Evolutionary conservation across 2,888 invertebrate species (phyloP).

Genomic region (Teinopalpus imperialis): DNA sequence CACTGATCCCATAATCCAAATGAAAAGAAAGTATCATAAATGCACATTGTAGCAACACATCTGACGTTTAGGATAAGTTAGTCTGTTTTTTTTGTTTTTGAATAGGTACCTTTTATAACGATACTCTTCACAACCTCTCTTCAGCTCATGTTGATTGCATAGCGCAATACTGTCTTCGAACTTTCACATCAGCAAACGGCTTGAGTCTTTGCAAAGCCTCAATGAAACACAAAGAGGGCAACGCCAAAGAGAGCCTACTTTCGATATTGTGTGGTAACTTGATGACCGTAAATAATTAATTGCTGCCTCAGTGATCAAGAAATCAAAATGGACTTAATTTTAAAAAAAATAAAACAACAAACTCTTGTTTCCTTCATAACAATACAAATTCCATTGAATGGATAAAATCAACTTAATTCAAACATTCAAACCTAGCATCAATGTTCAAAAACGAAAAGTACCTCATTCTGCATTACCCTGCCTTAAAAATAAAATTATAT

Average conservation of each 20-base stretch:
- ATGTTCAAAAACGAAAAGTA: constrained; percentile 73
- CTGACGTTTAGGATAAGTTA: constrained; percentile 66
- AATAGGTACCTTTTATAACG: constrained; percentile 81
- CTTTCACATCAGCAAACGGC: constrained; percentile 20
- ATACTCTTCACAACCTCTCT: constrained; percentile 78
- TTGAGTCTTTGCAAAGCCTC: constrained; percentile 3
- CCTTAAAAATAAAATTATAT: constrained; percentile 78
- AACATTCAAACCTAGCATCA: constrained; percentile 77
- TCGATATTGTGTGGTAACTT: constrained; percentile 78
- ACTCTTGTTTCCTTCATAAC: constrained; percentile 76
- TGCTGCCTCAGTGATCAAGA: constrained; percentile 72
- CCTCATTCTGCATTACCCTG: constrained; percentile 80
- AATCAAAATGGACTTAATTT: constrained; percentile 74
- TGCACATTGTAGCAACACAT: constrained; percentile 78
- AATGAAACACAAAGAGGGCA: constrained; percentile 4
- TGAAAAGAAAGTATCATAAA: constrained; percentile 74
- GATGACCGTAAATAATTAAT: constrained; percentile 69
- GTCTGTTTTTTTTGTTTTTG: constrained; percentile 76
- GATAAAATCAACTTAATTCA: constrained; percentile 78
- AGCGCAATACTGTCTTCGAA: constrained; percentile 66
- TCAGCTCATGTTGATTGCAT: constrained; percentile 66
- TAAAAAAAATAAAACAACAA: constrained; percentile 70
- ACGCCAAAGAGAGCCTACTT: constrained; percentile 70
- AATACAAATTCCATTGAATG: constrained; percentile 78
- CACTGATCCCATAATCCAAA: constrained; percentile 80